phyloP scores from a whole-genome alignment of 23 tunicate species.

The Ciona savignyi region DNA sequence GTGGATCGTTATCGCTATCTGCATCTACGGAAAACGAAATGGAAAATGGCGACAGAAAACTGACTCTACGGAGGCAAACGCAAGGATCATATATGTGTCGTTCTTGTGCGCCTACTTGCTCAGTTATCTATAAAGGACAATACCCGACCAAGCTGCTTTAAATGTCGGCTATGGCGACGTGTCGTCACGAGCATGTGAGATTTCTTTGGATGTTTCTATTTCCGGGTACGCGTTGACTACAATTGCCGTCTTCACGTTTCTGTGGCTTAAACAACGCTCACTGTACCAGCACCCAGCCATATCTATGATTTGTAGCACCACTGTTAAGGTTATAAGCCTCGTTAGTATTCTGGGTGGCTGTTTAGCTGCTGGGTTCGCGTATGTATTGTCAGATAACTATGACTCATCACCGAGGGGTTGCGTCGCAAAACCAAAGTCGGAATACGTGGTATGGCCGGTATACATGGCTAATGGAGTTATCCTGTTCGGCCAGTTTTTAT shows the following conservation, averaged over 20 bases:
- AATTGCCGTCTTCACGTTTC: not conserved
- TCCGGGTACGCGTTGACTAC: not conserved
- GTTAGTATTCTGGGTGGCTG: no score
- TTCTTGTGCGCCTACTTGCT: not conserved
- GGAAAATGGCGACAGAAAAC: no score
- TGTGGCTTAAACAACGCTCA: constrained; percentile 8
- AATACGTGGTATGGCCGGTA: no score
- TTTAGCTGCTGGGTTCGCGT: no score
- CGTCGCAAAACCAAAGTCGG: no score
- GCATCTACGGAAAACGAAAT: no score
- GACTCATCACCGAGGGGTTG: no score
- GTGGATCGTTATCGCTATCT: no score
- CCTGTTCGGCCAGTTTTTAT: constrained; percentile 1
- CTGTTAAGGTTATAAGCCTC: no score
- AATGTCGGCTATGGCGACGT: constrained; percentile 3
- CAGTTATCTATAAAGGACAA: not conserved
- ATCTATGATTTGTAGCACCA: no score
- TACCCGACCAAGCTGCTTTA: constrained; percentile 2
- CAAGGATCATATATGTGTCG: not conserved
- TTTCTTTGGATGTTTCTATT: not conserved
- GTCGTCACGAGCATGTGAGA: not conserved
- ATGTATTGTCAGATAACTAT: no score
- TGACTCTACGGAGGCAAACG: no score
- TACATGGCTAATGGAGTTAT: not conserved
- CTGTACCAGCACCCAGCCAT: constrained; percentile 9